Evolutionary conservation across 2,888 invertebrate species (phyloP), one percentile per base, ranked within the genome.

Genomic region (Standfussiana lucernea): DNA sequence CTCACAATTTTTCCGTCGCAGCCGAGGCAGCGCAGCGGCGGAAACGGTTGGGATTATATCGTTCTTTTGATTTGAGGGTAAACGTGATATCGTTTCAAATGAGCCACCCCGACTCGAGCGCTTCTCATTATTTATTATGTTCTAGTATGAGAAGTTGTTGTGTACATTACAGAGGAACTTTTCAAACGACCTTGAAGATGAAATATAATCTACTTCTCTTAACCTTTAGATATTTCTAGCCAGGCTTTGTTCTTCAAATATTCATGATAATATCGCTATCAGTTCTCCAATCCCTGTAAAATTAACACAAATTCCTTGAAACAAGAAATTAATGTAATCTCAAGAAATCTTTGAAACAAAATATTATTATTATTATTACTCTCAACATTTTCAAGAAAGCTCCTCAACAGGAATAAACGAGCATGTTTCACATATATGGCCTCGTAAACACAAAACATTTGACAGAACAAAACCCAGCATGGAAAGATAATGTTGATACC

Each of bases 61-160:
- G 93, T 93, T 93, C 94, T 92, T 95, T 95, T 95, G 95, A 95
- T 94, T 95, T 94, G 93, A 94, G 94, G 92, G 92, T 93, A 94
- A 92, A 95, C 94, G 95, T 94, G 95, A 95, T 95, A 93, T 90
- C 90, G 90, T 92, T 95, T 87, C 92, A 93, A 94, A 95, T 94
- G 94, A 93, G 91, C 84, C 85, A 87, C 89, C 87, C 83, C 80
- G 68, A 79, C 79, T 88, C 88, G 80, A 88, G 85, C 84, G 81
- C 83, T 86, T 88, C 83, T 89, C 79, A 88, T 88, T 91, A 89
- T 90, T 91, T 90, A 88, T 89, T 85, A 86, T 86, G 77, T 88
- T 85, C 47, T 75, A 64, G 18, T 87, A 86, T 81, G 79, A 84
- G 64, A 70, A 65, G 6, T 78, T 75, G 47, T 83, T 84, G 76